phyloP scores from a whole-genome alignment of 1,140 invertebrate species.

The Orius laevigatus region DNA sequence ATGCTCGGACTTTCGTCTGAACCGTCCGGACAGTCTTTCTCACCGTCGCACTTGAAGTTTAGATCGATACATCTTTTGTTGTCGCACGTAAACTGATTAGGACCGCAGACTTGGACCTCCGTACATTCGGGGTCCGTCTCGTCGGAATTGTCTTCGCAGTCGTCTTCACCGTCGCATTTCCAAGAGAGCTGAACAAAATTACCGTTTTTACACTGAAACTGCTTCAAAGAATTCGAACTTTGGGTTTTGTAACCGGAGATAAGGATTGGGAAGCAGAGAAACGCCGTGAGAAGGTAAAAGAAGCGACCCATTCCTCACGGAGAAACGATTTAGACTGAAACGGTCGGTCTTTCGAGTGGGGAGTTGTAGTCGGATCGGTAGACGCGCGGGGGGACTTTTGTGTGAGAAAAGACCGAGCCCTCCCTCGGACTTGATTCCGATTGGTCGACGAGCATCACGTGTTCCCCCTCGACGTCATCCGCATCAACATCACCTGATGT shows the following conservation, averaged over 20 bases:
- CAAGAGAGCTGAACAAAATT: slow-evolving; percentile 69
- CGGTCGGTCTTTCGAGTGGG: background rate
- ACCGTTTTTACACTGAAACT: slow-evolving; percentile 59
- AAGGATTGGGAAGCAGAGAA: background rate
- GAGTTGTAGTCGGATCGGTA: slow-evolving; percentile 5
- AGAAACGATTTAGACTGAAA: background rate
- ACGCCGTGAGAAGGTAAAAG: background rate
- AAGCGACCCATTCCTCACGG: background rate
- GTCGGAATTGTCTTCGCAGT: slow-evolving; percentile 66
- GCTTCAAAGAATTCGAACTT: slow-evolving; percentile 45
- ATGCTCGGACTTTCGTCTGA: slow-evolving; percentile 30
- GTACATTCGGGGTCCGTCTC: slow-evolving; percentile 49
- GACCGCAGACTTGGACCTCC: slow-evolving; percentile 22
- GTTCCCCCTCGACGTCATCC: background rate
- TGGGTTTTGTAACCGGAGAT: slow-evolving; percentile 44
- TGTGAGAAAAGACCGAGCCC: too few relatives aligned
- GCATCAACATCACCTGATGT: too few relatives aligned
- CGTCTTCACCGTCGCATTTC: slow-evolving; percentile 58
- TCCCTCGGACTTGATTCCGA: background rate
- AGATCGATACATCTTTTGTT: slow-evolving; percentile 32
- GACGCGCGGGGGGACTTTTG: background rate
- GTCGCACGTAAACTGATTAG: slow-evolving; percentile 31
- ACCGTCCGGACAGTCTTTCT: slow-evolving; percentile 39
- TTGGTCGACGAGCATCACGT: slow-evolving; percentile 10
- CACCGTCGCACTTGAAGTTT: slow-evolving; percentile 34